Conservation (phyloP, 2,888 invertebrate species). For the Ctenicera cuprea region DNA sequence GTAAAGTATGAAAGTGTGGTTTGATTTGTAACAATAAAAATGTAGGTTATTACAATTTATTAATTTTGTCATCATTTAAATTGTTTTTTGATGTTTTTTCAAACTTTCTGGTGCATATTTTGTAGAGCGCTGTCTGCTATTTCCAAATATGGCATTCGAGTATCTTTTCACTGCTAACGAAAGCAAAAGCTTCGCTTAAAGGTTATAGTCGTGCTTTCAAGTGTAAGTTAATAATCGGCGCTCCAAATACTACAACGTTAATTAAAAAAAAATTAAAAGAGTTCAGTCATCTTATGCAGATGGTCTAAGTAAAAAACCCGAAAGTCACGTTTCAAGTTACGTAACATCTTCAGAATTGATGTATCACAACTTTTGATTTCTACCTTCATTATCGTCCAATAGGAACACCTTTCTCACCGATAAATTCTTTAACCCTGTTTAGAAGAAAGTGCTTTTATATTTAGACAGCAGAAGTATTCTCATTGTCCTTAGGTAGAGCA, state of each 20-base stretch:
- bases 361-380: slow-evolving; percentile 63
- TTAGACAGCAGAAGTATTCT: slow-evolving; percentile 41
- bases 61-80: no score
- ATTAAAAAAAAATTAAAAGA: not conserved
- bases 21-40: no score
- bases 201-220: not conserved
- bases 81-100: no score
- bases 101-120: no score
- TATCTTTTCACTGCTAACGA: slow-evolving; percentile 23
- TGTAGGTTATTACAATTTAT: no score
- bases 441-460: slow-evolving; percentile 62
- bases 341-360: slow-evolving; percentile 20
- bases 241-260: not conserved
- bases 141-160: no score
- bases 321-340: slow-evolving; percentile 22
- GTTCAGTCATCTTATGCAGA: not conserved
- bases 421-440: slow-evolving; percentile 55
- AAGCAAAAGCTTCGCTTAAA: slow-evolving; percentile 27
- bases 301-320: not conserved
- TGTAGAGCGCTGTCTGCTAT: no score
- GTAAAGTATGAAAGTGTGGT: no score
- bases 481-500: slow-evolving; percentile 27
- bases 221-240: not conserved
- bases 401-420: slow-evolving; percentile 44
- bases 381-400: slow-evolving; percentile 48